Percentiles rank a stretch among this genome's conserved stretches.
These are phyloP conservation scores for Drosophila affinis DNA, from an alignment of 2,888 invertebrate genomes.

Conservation along the genomic window DNA sequence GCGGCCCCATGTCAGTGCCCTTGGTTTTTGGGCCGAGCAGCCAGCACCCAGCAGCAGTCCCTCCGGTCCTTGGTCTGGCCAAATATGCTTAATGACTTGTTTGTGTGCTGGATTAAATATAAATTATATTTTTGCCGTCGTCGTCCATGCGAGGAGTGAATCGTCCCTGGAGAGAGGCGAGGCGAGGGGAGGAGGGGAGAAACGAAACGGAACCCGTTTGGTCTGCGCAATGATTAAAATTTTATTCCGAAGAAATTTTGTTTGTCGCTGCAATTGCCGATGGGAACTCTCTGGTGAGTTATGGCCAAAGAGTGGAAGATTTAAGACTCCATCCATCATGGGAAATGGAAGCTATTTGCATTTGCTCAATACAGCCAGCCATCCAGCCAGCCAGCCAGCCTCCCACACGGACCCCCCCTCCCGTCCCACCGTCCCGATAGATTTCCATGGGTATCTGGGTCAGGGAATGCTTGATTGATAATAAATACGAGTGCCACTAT, in stretches of 20 bases:
- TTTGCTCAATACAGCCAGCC: background rate
- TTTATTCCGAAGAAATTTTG: slow-evolving; percentile 60
- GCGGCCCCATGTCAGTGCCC: slow-evolving; percentile 52
- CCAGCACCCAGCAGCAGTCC: slow-evolving; percentile 5
- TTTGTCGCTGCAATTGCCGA: slow-evolving; percentile 9
- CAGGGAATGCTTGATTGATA: slow-evolving; percentile 44
- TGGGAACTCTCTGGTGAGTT: slow-evolving; percentile 10
- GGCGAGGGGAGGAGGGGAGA: slow-evolving; percentile 25
- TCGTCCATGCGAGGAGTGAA: slow-evolving; percentile 34
- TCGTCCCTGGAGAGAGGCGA: slow-evolving; percentile 3
- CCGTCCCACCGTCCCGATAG: slow-evolving; percentile 28
- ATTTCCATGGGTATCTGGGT: slow-evolving; percentile 37
- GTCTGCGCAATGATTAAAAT: slow-evolving; percentile 58
- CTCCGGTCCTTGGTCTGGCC: slow-evolving; percentile 24
- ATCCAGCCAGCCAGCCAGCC: no score
- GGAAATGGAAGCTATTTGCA: slow-evolving; percentile 8
- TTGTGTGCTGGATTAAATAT: slow-evolving; percentile 73
- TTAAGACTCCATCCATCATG: slow-evolving; percentile 21
- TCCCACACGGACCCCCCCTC: slow-evolving; percentile 4
- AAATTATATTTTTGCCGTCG: slow-evolving; percentile 67
- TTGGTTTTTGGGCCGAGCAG: slow-evolving; percentile 16
- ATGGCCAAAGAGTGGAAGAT: background rate
- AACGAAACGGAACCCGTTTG: slow-evolving; percentile 44
- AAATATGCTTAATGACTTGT: slow-evolving; percentile 76
- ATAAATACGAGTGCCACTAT: slow-evolving; percentile 16